These are phyloP conservation scores for Odontomachus brunneus DNA, from an alignment of 1,140 invertebrate genomes.

Conservation along the genomic window DNA sequence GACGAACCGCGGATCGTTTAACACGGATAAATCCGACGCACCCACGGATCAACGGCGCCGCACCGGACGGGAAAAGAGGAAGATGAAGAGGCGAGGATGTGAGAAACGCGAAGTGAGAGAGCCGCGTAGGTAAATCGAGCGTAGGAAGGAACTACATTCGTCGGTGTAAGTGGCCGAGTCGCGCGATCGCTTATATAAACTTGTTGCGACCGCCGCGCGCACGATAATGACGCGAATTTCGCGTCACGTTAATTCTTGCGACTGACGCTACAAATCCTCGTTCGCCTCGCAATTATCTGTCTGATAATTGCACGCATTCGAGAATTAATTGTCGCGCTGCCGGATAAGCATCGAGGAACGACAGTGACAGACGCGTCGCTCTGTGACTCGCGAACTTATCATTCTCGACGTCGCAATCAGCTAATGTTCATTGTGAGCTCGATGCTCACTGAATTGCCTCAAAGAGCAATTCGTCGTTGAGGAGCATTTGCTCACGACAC, in stretches of 20 bases:
- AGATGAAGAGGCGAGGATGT: neutral
- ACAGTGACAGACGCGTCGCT: neutral
- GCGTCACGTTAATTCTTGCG: neutral
- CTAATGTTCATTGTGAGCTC: too few relatives aligned
- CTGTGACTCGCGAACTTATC: too few relatives aligned
- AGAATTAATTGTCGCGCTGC: neutral
- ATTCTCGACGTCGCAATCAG: too few relatives aligned
- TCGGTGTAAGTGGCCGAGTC: conserved; percentile 28
- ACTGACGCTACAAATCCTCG: neutral
- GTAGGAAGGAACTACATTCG: conserved; percentile 33
- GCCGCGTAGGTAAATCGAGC: conserved; percentile 35
- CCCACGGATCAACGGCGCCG: conserved; percentile 59
- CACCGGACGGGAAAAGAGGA: conserved; percentile 9
- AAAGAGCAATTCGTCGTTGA: too few relatives aligned
- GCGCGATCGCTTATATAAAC: conserved; percentile 42
- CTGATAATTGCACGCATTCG: neutral
- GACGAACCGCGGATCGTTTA: conserved; percentile 65
- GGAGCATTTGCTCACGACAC: too few relatives aligned
- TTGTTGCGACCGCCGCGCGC: neutral
- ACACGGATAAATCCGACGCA: conserved; percentile 67
- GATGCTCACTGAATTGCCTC: too few relatives aligned
- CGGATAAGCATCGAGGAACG: too few relatives aligned
- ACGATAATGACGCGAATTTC: conserved; percentile 10
- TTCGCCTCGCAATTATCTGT: neutral
- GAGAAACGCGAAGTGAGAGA: conserved; percentile 12